phyloP scores from a whole-genome alignment of 2,113 vertebrate species.

The Dipodomys ordii region DNA sequence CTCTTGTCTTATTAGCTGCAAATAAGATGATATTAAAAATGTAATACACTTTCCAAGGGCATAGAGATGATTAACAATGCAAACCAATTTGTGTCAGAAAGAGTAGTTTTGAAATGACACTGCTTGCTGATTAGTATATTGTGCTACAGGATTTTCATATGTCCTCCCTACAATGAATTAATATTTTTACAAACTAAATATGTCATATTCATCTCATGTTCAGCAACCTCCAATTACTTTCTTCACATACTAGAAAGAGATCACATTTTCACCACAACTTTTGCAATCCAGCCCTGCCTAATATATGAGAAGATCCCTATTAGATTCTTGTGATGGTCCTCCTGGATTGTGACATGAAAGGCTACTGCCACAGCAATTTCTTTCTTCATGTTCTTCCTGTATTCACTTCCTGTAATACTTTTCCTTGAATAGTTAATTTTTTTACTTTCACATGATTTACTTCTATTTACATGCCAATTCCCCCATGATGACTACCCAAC shows the following conservation, averaged over 20 bases:
- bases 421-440: background rate
- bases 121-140: background rate
- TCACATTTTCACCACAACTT: background rate
- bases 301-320: background rate
- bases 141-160: background rate
- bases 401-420: background rate
- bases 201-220: background rate
- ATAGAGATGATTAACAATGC: background rate
- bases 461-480: background rate
- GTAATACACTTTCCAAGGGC: background rate
- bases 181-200: background rate
- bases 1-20: background rate
- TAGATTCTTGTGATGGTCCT: background rate
- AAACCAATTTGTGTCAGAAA: background rate
- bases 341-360: no score
- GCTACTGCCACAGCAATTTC: background rate
- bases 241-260: background rate
- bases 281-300: accelerated
- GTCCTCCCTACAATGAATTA: background rate
- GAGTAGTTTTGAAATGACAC: background rate
- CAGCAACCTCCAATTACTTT: background rate
- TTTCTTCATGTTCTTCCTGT: background rate
- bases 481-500: background rate
- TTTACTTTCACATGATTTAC: background rate
- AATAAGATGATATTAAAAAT: background rate